These are phyloP conservation scores for Drosophila takahashii DNA, from an alignment of 1,140 invertebrate species.

Conservation along the genomic window DNA sequence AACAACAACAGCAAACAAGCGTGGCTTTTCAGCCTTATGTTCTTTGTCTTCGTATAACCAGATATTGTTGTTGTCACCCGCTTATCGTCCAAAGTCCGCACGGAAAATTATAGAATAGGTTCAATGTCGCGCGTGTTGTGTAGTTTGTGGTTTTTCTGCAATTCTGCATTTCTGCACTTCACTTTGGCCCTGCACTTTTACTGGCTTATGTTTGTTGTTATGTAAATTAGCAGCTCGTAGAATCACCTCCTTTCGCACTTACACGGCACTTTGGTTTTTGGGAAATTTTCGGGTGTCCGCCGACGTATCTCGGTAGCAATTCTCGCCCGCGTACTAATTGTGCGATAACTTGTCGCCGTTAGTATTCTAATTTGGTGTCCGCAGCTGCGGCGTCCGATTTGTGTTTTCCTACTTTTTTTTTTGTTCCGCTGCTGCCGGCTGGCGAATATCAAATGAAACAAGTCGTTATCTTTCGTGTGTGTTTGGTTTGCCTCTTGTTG, in stretches of 20 bases:
- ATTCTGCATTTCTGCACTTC: slow-evolving; percentile 29
- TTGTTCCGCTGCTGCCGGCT: slow-evolving; percentile 54
- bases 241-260: slow-evolving; percentile 42
- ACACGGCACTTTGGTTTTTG: slow-evolving; percentile 39
- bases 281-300: slow-evolving; percentile 19
- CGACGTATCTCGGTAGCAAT: slow-evolving; percentile 27
- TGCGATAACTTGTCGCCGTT: slow-evolving; percentile 63
- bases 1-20: slow-evolving; percentile 46
- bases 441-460: slow-evolving; percentile 70
- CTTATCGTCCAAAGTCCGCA: slow-evolving; percentile 80
- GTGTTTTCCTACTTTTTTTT: not conserved
- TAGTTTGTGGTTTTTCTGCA: slow-evolving; percentile 5
- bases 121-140: slow-evolving; percentile 43
- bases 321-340: slow-evolving; percentile 63
- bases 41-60: slow-evolving; percentile 65
- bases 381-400: slow-evolving; percentile 10
- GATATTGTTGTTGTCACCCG: slow-evolving; percentile 46
- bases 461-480: slow-evolving; percentile 50
- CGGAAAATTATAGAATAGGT: slow-evolving; percentile 53
- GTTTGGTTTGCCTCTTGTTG: slow-evolving; percentile 42
- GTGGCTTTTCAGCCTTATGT: slow-evolving; percentile 64
- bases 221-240: slow-evolving; percentile 56
- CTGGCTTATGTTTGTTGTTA: slow-evolving; percentile 29
- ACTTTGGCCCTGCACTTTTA: slow-evolving; percentile 22
- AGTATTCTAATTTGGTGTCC: slow-evolving; percentile 61